Evolutionary conservation across 2,113 vertebrate species (phyloP).

Genomic region (Pachypanchax playfairii): DNA sequence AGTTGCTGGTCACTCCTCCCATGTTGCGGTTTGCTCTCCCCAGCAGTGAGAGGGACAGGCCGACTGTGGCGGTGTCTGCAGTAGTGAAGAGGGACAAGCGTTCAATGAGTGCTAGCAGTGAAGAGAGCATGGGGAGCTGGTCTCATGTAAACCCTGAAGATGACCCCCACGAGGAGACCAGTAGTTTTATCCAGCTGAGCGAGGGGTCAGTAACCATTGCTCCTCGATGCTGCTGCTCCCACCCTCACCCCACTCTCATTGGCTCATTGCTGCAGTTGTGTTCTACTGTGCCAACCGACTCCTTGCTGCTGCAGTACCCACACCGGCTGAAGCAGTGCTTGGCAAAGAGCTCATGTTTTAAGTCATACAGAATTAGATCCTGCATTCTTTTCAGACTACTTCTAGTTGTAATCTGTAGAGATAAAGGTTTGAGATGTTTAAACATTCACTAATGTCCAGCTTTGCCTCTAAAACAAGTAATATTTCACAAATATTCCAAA

Average conservation of each 20-base stretch:
- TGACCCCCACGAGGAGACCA: conserved; percentile 91
- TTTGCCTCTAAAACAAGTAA: conserved; percentile 22
- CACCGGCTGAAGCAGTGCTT: conserved; percentile 38
- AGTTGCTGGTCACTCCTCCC: conserved; percentile 48
- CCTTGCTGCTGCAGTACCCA: conserved; percentile 45
- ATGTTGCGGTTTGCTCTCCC: conserved; percentile 72
- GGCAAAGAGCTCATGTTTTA: conserved; percentile 35
- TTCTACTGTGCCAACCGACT: conserved; percentile 37
- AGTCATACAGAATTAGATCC: conserved; percentile 30
- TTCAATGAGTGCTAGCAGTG: conserved; percentile 88
- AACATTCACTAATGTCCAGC: conserved; percentile 40
- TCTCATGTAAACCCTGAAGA: conserved; percentile 92
- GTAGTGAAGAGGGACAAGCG: conserved; percentile 81
- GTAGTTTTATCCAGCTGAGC: conserved; percentile 95
- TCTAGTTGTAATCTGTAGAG: conserved; percentile 25
- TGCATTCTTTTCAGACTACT: conserved; percentile 21
- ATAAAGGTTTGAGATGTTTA: conserved; percentile 13
- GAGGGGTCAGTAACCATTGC: conserved; percentile 84
- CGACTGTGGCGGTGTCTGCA: conserved; percentile 68
- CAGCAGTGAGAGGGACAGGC: conserved; percentile 77
- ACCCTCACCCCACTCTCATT: conserved; percentile 66
- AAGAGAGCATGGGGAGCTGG: conserved; percentile 96
- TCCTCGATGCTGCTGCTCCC: conserved; percentile 56
- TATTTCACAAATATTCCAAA: background rate
- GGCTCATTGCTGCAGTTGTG: conserved; percentile 62